Conservation (phyloP, 2,113 vertebrate species). For the Agelaius phoeniceus region DNA sequence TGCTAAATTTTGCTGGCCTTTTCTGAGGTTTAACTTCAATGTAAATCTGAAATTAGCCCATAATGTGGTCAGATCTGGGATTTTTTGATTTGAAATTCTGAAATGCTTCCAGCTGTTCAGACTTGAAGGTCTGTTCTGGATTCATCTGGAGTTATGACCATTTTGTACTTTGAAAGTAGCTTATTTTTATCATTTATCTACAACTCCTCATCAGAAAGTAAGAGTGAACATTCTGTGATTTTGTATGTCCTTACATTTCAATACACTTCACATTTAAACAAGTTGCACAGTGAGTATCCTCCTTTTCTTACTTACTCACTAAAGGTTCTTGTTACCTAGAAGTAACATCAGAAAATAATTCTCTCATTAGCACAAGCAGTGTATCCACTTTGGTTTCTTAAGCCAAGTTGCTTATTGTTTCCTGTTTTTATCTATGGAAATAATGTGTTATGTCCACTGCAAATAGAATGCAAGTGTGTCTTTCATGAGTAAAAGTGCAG, state of each 20-base stretch:
- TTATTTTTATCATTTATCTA: not conserved
- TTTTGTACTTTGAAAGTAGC: not conserved
- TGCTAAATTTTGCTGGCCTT: constrained; percentile 11
- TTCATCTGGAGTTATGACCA: not conserved
- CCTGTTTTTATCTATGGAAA: not conserved
- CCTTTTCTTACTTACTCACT: not conserved
- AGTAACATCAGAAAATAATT: not conserved
- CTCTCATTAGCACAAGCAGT: not conserved
- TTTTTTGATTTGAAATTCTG: not conserved
- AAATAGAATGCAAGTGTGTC: not conserved
- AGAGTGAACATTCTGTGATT: not conserved
- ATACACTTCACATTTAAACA: not conserved
- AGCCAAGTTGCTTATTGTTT: not conserved
- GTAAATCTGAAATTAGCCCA: constrained; percentile 1
- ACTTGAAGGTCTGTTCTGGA: not conserved
- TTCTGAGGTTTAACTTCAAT: not conserved
- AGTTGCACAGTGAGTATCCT: not conserved
- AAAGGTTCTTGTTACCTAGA: not conserved
- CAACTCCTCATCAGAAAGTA: not conserved
- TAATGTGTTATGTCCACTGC: not conserved
- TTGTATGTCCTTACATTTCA: not conserved
- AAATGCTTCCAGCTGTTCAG: constrained; percentile 7
- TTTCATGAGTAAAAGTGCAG: not conserved
- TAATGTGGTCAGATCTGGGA: not conserved
- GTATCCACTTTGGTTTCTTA: not conserved